Evolutionary conservation across 2,797 vertebrate species (phyloP).

Genomic region (Vultur gryphus): DNA sequence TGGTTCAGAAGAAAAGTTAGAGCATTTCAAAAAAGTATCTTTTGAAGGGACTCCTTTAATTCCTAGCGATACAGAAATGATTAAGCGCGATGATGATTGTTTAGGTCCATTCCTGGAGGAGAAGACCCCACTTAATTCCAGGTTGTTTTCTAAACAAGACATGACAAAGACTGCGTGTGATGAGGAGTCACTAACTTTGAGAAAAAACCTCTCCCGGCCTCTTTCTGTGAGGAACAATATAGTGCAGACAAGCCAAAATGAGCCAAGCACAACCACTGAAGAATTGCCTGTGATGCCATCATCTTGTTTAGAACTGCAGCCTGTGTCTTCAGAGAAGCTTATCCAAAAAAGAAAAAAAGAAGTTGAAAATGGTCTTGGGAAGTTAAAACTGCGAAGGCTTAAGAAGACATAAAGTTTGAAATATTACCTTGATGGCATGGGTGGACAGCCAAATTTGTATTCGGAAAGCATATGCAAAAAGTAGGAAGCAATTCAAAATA

Average conservation of each 20-base stretch:
- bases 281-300: conserved; percentile 75
- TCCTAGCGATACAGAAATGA: conserved; percentile 4
- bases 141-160: conserved; percentile 57
- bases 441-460: not conserved
- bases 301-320: conserved; percentile 71
- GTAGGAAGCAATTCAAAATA: not conserved
- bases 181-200: conserved; percentile 80
- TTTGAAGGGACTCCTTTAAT: conserved; percentile 69
- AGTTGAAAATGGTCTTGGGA: conserved; percentile 73
- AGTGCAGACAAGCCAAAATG: conserved; percentile 75
- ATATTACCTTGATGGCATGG: not conserved
- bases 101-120: conserved; percentile 59
- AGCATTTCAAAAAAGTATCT: conserved; percentile 70
- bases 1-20: conserved; percentile 58
- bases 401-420: conserved; percentile 70
- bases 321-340: conserved; percentile 62
- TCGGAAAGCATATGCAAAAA: not conserved
- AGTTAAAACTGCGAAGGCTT: conserved; percentile 78
- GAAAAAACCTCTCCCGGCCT: conserved; percentile 74
- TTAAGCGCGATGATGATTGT: conserved; percentile 35
- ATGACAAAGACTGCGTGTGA: conserved; percentile 73
- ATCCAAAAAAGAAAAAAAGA: conserved; percentile 62
- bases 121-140: conserved; percentile 57
- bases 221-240: conserved; percentile 69
- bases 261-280: conserved; percentile 75